Evolutionary conservation across 1,140 invertebrate genomes (phyloP), one percentile per base, ranked within the genome.

Genomic region (Sinella curviseta): DNA sequence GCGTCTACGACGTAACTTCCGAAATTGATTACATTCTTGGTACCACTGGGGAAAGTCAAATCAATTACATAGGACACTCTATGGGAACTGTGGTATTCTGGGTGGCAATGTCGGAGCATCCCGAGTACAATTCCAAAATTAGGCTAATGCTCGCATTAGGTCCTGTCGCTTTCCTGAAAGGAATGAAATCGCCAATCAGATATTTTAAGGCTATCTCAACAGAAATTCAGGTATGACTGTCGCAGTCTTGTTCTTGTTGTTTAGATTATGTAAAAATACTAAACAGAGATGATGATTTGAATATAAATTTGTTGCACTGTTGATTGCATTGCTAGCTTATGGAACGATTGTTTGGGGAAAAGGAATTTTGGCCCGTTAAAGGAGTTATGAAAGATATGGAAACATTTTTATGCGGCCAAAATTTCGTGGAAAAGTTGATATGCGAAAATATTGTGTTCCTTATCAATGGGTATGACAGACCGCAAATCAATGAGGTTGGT

Each of bases 371-470:
- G 1, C 86, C 87, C 0, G 83, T 82, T 30, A 65, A 78, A n/a
- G 80, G 74, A 0, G 55, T 86, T 8, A 83, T 86, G 60, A 84
- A 85, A 34, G 67, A 84, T 26, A 30, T 86, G n/a, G 83, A 84
- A 8, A 81, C 83, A 1, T 77, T 89, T 0, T 78, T 90, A 0
- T 92, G 91, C 78, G 87, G 86, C n/a, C 87, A 88, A 55, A 86
- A 87, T 36, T 85, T 86, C 0, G 78, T 87, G 0, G 87, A 86
- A 1, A 87, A 89, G 55, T 84, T 87, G 8, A 82, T 92, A 28
- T 92, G 91, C 83, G 89, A 87, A 31, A 91, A 90, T 78, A 87
- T 89, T 16, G 81, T 92, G 0, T 92, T 91, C 83, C 84, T 90
- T 4, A 76, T 91, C 0, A 88, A 87, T 76, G 91, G 90, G 36